Evolutionary conservation across 30 jellyfish, hydroid and myxozoan genomes (phyloP).

Genomic region (Aurelia sp.): DNA sequence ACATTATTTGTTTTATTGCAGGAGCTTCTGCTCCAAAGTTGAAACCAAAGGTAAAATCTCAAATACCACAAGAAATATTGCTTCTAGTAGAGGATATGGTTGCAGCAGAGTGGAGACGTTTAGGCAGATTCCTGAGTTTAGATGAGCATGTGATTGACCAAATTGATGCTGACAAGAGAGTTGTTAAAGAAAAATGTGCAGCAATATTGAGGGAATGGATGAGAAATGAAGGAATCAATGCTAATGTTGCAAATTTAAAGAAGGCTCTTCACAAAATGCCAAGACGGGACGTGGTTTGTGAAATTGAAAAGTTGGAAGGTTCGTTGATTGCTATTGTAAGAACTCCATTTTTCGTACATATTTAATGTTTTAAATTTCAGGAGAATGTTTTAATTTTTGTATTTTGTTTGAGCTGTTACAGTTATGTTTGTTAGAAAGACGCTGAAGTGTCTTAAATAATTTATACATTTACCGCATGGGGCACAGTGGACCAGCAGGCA

Average conservation of each 20-base stretch:
- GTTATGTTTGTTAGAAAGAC: no score
- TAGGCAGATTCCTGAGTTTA: conserved; percentile 31
- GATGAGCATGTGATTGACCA: conserved; percentile 12
- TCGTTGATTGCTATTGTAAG: no score
- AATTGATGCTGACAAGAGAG: conserved; percentile 24
- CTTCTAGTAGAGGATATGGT: conserved; percentile 12
- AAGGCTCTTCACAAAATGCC: conserved; percentile 5
- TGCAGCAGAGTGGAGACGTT: conserved; percentile 55
- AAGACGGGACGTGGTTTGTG: conserved; percentile 24
- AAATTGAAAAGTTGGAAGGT: conserved; percentile 29
- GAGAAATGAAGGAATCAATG: neutral
- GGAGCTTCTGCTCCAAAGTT: neutral
- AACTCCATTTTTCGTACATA: no score
- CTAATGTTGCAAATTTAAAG: conserved; percentile 7
- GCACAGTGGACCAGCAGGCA: no score
- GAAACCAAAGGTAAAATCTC: neutral
- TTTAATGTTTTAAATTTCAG: no score
- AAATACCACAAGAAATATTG: neutral
- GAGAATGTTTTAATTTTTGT: no score
- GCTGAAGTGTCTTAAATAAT: no score
- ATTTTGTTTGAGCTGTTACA: no score
- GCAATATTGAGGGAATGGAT: conserved; percentile 19
- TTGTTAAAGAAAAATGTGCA: neutral
- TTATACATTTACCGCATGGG: no score
- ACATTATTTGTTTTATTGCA: neutral